Conservation (phyloP, 2,888 invertebrate species). For the Octodonta nipae region DNA sequence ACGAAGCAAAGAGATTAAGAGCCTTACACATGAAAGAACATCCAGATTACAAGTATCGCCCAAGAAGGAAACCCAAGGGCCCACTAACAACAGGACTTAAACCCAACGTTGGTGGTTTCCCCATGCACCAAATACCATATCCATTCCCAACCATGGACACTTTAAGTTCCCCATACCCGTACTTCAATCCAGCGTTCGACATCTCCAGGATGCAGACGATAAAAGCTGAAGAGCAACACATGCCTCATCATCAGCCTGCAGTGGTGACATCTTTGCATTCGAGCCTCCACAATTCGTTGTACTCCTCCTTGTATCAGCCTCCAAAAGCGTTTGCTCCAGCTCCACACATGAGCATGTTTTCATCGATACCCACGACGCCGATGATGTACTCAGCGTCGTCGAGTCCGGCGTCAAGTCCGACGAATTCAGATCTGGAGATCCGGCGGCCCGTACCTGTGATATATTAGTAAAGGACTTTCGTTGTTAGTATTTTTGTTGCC, state of each 20-base stretch:
- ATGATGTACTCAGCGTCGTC: conserved; percentile 34
- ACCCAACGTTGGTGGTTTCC: conserved; percentile 36
- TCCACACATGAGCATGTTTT: conserved; percentile 35
- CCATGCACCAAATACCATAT: conserved; percentile 49
- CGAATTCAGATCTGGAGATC: conserved; percentile 37
- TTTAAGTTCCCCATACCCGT: conserved; percentile 50
- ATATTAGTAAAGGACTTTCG: conserved; percentile 39
- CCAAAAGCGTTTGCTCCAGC: conserved; percentile 42
- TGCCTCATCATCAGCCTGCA: conserved; percentile 16
- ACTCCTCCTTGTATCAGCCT: conserved; percentile 50
- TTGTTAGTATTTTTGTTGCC: conserved; percentile 1
- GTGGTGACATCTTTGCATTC: conserved; percentile 35
- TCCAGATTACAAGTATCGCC: conserved; percentile 82
- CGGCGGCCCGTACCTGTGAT: conserved; percentile 59
- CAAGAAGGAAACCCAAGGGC: conserved; percentile 70
- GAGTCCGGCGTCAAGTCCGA: conserved; percentile 34
- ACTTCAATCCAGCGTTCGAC: conserved; percentile 61
- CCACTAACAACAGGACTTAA: conserved; percentile 39
- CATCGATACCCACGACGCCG: conserved; percentile 32
- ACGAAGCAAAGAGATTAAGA: conserved; percentile 81
- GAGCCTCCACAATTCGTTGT: conserved; percentile 57
- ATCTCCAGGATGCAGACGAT: conserved; percentile 27
- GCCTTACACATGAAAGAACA: conserved; percentile 83
- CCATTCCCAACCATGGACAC: conserved; percentile 49
- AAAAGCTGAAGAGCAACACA: conserved; percentile 28